These are phyloP conservation scores for Drosophila tropicalis DNA, from an alignment of 1,140 invertebrate genomes.

Conservation along the genomic window DNA sequence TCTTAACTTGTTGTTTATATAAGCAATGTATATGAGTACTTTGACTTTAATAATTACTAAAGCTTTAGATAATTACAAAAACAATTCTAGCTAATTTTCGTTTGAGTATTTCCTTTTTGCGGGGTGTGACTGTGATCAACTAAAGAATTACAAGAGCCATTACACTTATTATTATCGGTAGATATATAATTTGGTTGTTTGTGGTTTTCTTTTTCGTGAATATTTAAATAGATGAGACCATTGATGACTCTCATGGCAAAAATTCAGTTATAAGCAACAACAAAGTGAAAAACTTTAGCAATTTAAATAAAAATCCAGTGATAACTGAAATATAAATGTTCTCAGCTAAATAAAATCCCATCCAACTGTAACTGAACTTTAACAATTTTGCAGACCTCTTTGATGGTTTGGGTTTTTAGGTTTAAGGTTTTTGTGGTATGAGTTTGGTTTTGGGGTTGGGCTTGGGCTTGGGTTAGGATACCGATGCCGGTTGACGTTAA, in stretches of 20 bases:
- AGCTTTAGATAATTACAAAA: no score
- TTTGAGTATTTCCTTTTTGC: no score
- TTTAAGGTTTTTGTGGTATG: neutral
- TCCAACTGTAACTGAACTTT: constrained; percentile 40
- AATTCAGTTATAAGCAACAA: neutral
- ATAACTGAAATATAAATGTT: constrained; percentile 20
- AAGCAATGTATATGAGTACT: no score
- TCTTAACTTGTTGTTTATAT: no score
- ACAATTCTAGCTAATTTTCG: no score
- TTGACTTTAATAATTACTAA: no score
- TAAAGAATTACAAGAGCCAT: no score
- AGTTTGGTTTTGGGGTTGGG: neutral
- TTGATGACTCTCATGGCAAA: neutral
- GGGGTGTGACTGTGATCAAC: no score
- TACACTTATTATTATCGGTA: no score
- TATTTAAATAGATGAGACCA: neutral
- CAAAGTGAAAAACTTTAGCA: constrained; percentile 6
- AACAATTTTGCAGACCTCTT: constrained; percentile 51
- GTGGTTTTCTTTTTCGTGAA: no score
- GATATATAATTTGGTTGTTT: no score
- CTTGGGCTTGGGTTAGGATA: neutral
- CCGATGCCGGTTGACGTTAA: neutral
- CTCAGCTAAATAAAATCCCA: constrained; percentile 51
- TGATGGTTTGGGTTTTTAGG: constrained; percentile 20
- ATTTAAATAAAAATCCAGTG: constrained; percentile 10